Percentiles rank a stretch among this genome's conserved stretches.
Evolutionary conservation across 35 echinoderm and acorn worm genomes (phyloP).

Genomic region (Patiria miniata): DNA sequence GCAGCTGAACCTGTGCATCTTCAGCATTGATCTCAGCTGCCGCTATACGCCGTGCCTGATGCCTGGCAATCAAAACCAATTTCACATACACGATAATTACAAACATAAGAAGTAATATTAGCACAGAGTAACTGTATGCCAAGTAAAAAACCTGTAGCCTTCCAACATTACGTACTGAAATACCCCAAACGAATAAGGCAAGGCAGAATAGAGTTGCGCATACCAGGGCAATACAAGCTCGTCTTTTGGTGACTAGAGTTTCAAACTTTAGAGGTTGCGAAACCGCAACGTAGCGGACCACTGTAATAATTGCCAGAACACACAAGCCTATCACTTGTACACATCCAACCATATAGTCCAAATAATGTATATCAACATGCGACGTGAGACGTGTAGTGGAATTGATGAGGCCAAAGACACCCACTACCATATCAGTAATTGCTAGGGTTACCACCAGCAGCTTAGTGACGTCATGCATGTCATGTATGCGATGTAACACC

Average conservation of each 20-base stretch:
- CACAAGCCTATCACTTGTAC: background rate
- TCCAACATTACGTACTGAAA: background rate
- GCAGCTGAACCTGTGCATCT: background rate
- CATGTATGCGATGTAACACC: too few species aligned
- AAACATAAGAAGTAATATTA: background rate
- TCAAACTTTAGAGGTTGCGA: background rate
- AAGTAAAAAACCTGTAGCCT: background rate
- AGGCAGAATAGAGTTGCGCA: background rate
- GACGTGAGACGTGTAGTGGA: too few species aligned
- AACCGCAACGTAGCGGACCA: slow-evolving; percentile 4
- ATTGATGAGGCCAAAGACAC: too few species aligned
- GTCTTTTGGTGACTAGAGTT: background rate
- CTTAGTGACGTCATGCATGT: too few species aligned
- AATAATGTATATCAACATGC: too few species aligned
- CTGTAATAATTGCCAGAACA: background rate
- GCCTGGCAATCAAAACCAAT: background rate
- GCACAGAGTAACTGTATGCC: background rate
- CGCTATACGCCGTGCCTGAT: slow-evolving; percentile 12
- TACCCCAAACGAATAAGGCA: background rate
- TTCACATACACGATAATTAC: background rate
- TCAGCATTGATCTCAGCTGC: slow-evolving; percentile 4
- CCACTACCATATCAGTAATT: too few species aligned
- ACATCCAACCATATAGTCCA: too few species aligned
- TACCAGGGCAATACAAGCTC: background rate
- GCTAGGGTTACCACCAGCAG: too few species aligned